phyloP scores from a whole-genome alignment of 2,797 vertebrate genomes.

The Hydrolagus colliei region DNA sequence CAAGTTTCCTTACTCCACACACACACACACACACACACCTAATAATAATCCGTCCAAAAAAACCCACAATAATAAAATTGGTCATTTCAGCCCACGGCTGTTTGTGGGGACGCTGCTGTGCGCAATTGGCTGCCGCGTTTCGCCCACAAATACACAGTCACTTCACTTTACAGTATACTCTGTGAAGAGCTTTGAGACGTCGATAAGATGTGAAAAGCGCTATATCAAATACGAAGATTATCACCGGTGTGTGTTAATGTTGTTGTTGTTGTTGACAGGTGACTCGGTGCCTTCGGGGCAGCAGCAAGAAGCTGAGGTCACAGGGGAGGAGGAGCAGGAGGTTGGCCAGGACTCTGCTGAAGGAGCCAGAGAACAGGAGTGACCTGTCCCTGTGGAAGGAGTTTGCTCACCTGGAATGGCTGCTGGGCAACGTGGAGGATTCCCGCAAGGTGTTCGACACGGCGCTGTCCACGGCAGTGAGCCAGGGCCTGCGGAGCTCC shows the following conservation, averaged over 20 bases:
- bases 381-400: slow-evolving; percentile 75
- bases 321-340: slow-evolving; percentile 85
- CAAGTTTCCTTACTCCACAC: too few species aligned
- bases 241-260: neutral
- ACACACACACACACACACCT: too few species aligned
- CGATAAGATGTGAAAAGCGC: too few species aligned
- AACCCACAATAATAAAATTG: too few species aligned
- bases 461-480: slow-evolving; percentile 55
- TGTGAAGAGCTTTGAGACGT: too few species aligned
- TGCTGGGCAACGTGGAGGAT: slow-evolving; percentile 79
- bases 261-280: slow-evolving; percentile 54
- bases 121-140: too few species aligned
- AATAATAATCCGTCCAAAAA: too few species aligned
- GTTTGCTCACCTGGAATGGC: slow-evolving; percentile 85
- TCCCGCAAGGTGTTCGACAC: slow-evolving; percentile 83
- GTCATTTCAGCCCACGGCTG: too few species aligned
- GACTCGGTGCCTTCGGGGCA: slow-evolving; percentile 56
- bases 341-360: slow-evolving; percentile 83
- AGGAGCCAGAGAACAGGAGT: slow-evolving; percentile 76
- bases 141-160: too few species aligned
- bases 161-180: too few species aligned
- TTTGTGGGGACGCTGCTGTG: too few species aligned
- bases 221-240: too few species aligned
- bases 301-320: slow-evolving; percentile 75
- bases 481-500: slow-evolving; percentile 53